Evolutionary conservation across 1,140 invertebrate genomes (phyloP), one percentile per base, ranked within the genome.

Genomic region (Eupristina koningsbergeri): DNA sequence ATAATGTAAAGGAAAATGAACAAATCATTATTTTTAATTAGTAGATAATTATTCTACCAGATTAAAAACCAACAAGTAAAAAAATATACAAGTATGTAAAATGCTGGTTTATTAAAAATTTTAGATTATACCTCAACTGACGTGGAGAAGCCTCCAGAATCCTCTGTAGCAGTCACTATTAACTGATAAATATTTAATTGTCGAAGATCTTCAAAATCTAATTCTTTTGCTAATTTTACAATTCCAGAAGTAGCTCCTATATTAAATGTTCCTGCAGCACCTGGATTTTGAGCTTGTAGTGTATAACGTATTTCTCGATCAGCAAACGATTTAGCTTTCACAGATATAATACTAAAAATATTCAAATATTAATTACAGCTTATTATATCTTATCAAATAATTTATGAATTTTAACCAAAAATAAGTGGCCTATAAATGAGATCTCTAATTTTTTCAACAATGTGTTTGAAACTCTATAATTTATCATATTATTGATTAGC

Each of bases 261-360:
- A 91, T 98, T 98, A 89, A 98, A 98, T 0, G 97, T 98, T 31
- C 97, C 97, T 17, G 97, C 97, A 9, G 97, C 97, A 5, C 97
- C 98, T 93, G 97, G 97, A 9, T 97, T 97, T 93, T 98, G 96
- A 6, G 97, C 97, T 92, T 98, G 98, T 84, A 98, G 89, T 0
- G 97, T 98, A 92, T 98, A 98, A 5, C 97, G 95, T 86, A 98
- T 98, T 91, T 98, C 97, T 53, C 97, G 95, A 92, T 98, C 97
- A 77, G 98, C 97, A 91, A 98, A 98, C 9, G 97, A 98, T 91
- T 98, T 98, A 0, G 98, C 97, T 93, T 98, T 98, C 81, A 98
- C 97, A 63, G 97, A 98, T 91, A 98, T 98, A 63, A 98, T 98
- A 89, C 97, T 98, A 93, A 39, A 95, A 95, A 87, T 86, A 79